phyloP scores from a whole-genome alignment of 35 echinoderm and acorn worm genomes.

The Ophioderma brevispina region DNA sequence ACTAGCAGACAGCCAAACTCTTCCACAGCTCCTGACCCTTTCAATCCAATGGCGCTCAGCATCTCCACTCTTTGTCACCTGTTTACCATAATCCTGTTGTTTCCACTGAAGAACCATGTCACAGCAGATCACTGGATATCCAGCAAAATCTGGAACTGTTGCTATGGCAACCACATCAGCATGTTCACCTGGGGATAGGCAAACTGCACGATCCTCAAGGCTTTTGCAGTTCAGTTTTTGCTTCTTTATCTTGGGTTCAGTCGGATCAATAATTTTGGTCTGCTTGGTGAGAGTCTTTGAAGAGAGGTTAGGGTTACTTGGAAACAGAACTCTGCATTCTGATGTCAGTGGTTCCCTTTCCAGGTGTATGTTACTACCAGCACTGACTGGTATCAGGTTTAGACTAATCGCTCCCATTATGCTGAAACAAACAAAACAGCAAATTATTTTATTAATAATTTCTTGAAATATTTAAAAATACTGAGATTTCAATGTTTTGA shows the following conservation, averaged over 20 bases:
- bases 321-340: not conserved
- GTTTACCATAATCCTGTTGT: not conserved
- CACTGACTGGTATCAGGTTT: not conserved
- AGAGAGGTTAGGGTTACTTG: not conserved
- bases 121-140: not conserved
- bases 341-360: not conserved
- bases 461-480: no score
- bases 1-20: not conserved
- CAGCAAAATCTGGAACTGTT: not conserved
- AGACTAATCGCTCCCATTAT: not conserved
- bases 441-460: no score
- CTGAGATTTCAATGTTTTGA: no score
- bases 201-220: no score
- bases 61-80: not conserved
- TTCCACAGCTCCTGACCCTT: not conserved
- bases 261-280: no score
- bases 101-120: not conserved
- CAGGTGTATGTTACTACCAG: not conserved
- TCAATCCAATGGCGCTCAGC: not conserved
- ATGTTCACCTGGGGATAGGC: not conserved
- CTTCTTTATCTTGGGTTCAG: no score
- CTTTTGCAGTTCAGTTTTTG: no score
- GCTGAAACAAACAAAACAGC: not conserved
- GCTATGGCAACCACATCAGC: not conserved
- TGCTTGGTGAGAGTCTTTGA: no score